Evolutionary conservation across 2,113 vertebrate species (phyloP), one percentile per base, ranked within the genome.

Genomic region (Phrynosoma blainvillii): DNA sequence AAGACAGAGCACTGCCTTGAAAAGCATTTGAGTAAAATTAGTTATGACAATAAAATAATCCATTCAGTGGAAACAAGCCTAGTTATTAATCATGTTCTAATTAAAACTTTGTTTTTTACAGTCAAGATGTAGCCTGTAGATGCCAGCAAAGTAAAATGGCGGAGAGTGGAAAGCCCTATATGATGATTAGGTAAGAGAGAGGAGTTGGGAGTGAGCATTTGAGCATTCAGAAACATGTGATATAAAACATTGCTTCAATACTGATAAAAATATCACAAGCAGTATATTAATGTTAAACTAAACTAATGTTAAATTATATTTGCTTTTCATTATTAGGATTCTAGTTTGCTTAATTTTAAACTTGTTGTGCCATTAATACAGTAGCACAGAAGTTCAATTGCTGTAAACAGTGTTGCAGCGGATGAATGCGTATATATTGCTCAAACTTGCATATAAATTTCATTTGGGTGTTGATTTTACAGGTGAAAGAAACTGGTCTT

Each of bases 401-500:
- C 47, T 47, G 2, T 7, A 47, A 47, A 47, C 47, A 47, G 47
- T 47, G 47, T 47, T 5, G 47, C 5, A 47, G 11, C 56, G 1
- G 14, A 59, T 59, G 56, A 11, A 59, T 59, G 56, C 13, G 4
- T 18, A 62, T 62, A 16, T 12, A 62, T 62, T 62, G 12, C 18
- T 62, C 59, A 16, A 62, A 62, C 12, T 16, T 18, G 12, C 13
- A 62, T 62, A 62, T n/a, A 1, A 1, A 4, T 2, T 25, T 75
- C 82, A 94, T 11, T 0, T 0, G 59, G 11, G 5, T 74, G 87
- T 95, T 94, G 32, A 1, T 10, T 56, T 91, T 92, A 40, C 92
- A 96, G 95, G 84, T 83, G 88, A 73, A 71, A 87, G 81, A 42
- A 30, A 80, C 11, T 73, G 89, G 40, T 27, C 87, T 0, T 36